Percentiles rank a stretch among this genome's conserved stretches.
Evolutionary conservation across 2,888 invertebrate genomes (phyloP).

Genomic region (Mermis nigrescens): DNA sequence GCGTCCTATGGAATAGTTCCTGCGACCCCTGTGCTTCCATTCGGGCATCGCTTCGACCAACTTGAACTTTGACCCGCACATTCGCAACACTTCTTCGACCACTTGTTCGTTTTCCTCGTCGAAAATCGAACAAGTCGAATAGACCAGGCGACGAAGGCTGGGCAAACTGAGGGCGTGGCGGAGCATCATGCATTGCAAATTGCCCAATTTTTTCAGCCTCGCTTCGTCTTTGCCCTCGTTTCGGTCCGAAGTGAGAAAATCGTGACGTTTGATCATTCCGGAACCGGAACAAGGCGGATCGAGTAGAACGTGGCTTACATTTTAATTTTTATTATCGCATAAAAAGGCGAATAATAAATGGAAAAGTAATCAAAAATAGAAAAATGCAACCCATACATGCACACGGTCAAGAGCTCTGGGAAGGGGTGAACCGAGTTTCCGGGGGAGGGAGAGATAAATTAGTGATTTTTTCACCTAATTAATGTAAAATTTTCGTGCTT

Average conservation of each 20-base stretch:
- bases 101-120: slow-evolving; percentile 83
- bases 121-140: slow-evolving; percentile 83
- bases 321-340: no score
- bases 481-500: no score
- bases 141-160: slow-evolving; percentile 61
- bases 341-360: no score
- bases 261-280: slow-evolving; percentile 49
- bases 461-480: no score
- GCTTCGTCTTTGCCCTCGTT: slow-evolving; percentile 20
- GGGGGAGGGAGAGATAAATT: no score
- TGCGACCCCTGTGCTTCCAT: slow-evolving; percentile 39
- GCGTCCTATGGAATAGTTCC: slow-evolving; percentile 32
- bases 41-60: slow-evolving; percentile 31
- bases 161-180: slow-evolving; percentile 68
- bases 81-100: slow-evolving; percentile 47
- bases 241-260: slow-evolving; percentile 39
- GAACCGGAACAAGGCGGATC: slow-evolving; percentile 94
- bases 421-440: no score
- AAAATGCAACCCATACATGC: no score
- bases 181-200: slow-evolving; percentile 51
- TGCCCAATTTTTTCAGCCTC: slow-evolving; percentile 23
- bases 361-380: no score
- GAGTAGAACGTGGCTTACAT: slow-evolving; percentile 70
- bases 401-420: no score
- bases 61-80: slow-evolving; percentile 19